Evolutionary conservation across 2,113 vertebrate species (phyloP), one percentile per base, ranked within the genome.

Genomic region (Gyps fulvus): DNA sequence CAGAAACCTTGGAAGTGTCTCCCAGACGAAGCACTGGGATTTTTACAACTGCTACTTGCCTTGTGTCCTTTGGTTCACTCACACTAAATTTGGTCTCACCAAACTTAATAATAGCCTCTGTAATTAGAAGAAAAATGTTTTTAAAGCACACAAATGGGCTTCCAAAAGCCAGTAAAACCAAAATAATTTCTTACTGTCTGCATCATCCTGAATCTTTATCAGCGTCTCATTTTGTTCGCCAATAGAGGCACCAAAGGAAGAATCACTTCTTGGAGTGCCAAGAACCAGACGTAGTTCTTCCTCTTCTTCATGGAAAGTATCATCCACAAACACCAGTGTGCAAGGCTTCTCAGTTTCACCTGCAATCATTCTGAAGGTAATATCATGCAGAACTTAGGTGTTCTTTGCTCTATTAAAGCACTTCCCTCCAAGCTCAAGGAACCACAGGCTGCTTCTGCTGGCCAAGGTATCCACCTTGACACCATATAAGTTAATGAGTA

Each of bases 201-300:
- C 97, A 2, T 99, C 97, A 50, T 99, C 99, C 90, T 18, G 98
- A 76, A 99, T 99, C 98, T 98, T 99, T 96, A 99, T 96, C 58
- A 99, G 97, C 0, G 99, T 99, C 97, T 99, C 99, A 14, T 99
- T 99, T 74, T 98, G 99, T 81, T 97, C 97, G 3, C 99, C 99
- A 57, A 99, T 13, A 18, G 98, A 98, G 15, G 99, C 99, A 77
- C 99, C 99, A 22, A 99, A 99, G 4, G 98, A 98, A 62, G 99
- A 99, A 38, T 98, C 98, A 89, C 99, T 99, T 92, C 94, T 98
- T 23, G 99, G 99, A 50, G 98, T 98, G 71, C 99, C 99, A 54
- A 99, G 98, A 34, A 99, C 99, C 78, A 99, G 97, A 47, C 99
- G 98, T 14, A 99, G 98, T 34, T 99, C 99, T 78, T 99, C 99